Conservation (phyloP, 2,888 invertebrate genomes). For the Harpagoxenus sublaevis region DNA sequence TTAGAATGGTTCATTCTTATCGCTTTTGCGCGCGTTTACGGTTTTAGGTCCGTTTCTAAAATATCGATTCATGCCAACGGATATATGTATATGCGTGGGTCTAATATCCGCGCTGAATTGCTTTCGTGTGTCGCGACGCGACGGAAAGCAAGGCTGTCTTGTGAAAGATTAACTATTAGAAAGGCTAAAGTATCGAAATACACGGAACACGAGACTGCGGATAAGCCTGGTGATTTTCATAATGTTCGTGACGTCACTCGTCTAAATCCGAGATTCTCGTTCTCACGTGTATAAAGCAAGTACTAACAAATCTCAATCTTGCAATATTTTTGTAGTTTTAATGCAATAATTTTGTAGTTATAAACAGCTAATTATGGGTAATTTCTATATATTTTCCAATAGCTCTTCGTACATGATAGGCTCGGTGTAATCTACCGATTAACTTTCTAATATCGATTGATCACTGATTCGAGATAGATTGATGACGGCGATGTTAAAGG, state of each 20-base stretch:
- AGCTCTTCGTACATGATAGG: neutral
- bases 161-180: constrained; percentile 50
- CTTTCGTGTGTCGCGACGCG: neutral
- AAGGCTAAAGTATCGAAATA: constrained; percentile 54
- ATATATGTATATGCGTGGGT: neutral
- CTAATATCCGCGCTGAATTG: constrained; percentile 19
- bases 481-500: neutral
- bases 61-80: constrained; percentile 30
- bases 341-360: neutral
- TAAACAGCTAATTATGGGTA: neutral
- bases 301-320: neutral
- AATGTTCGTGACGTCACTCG: constrained; percentile 18
- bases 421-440: neutral
- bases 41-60: neutral
- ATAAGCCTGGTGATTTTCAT: constrained; percentile 31
- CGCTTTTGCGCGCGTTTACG: neutral
- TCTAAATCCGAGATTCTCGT: constrained; percentile 2
- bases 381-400: neutral
- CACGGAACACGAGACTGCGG: constrained; percentile 32
- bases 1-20: neutral
- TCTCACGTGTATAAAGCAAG: neutral
- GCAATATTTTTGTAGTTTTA: neutral
- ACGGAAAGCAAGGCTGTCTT: constrained; percentile 17
- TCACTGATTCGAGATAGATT: constrained; percentile 3
- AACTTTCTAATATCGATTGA: constrained; percentile 8